Evolutionary conservation across 2,797 vertebrate genomes (phyloP).

Genomic region (Artibeus lituratus): DNA sequence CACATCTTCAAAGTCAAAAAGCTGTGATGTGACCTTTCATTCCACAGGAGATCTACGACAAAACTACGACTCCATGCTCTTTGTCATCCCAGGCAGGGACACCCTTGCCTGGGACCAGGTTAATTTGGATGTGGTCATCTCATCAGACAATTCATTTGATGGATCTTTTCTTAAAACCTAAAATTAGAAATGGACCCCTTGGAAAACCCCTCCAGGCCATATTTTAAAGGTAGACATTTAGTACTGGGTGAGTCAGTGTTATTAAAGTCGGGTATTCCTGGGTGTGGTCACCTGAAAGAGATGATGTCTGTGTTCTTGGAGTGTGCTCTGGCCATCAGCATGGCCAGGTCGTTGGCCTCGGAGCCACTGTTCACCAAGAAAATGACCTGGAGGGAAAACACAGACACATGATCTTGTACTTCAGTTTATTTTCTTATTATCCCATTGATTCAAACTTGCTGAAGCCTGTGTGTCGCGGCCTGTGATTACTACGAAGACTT

Average conservation of each 20-base stretch:
- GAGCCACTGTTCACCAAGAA: conserved; percentile 95
- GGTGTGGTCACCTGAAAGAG: conserved; percentile 87
- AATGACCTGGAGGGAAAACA: conserved; percentile 85
- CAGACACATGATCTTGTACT: background rate
- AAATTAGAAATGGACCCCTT: background rate
- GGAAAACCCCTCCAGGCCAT: background rate
- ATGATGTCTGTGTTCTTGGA: conserved; percentile 91
- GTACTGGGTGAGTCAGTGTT: background rate
- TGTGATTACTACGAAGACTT: background rate
- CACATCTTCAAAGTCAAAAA: background rate
- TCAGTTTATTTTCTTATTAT: background rate
- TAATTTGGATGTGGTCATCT: background rate
- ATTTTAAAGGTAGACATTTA: background rate
- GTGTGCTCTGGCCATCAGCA: conserved; percentile 92
- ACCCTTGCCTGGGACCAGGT: background rate
- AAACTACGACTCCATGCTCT: background rate
- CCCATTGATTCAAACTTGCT: background rate
- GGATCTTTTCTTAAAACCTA: background rate
- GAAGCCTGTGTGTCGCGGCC: background rate
- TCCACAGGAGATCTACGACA: background rate
- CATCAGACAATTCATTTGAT: background rate
- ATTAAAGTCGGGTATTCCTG: background rate
- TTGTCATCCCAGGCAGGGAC: background rate
- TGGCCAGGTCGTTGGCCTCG: conserved; percentile 95
- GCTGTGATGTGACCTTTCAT: background rate